A percentile compares a stretch with the other conserved stretches of the same genome.
Conservation (phyloP, 37 sponge, comb jelly and placozoan species). For the Mnemiopsis leidyi region DNA sequence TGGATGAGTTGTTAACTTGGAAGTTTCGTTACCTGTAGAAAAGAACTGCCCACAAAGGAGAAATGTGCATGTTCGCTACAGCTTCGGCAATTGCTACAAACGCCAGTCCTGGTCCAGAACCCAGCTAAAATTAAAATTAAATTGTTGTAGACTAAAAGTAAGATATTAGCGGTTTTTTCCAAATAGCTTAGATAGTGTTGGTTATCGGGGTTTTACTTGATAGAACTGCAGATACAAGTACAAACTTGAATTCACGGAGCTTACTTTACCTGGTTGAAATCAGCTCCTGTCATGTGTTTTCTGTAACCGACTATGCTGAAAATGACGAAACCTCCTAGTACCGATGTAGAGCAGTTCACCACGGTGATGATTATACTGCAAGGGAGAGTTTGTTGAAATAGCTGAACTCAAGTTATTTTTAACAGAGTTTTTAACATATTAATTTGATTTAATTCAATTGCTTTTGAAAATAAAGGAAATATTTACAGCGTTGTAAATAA, state of each 20-base stretch:
- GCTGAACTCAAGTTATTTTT: too few species aligned
- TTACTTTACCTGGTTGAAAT: background rate
- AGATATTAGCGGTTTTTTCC: too few species aligned
- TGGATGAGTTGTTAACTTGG: too few species aligned
- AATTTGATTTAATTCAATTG: too few species aligned
- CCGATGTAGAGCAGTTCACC: background rate
- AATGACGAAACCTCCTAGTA: background rate
- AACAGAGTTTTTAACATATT: too few species aligned
- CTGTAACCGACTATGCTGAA: conserved; percentile 25
- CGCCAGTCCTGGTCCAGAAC: background rate
- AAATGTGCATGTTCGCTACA: conserved; percentile 21
- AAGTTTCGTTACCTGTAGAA: conserved; percentile 51
- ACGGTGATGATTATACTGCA: background rate
- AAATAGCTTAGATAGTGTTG: too few species aligned
- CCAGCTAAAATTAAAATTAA: background rate
- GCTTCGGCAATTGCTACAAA: conserved; percentile 48
- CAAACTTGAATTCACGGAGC: too few species aligned
- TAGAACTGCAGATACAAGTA: too few species aligned
- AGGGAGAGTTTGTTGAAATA: too few species aligned
- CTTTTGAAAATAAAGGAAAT: too few species aligned
- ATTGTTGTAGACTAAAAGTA: background rate
- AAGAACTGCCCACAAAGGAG: conserved; percentile 26
- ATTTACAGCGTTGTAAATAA: too few species aligned
- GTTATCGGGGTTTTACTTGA: too few species aligned
- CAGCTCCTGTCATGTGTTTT: background rate